Evolutionary conservation across 2,888 invertebrate species (phyloP), one percentile per base, ranked within the genome.

Genomic region (Hanleya hanleyi): DNA sequence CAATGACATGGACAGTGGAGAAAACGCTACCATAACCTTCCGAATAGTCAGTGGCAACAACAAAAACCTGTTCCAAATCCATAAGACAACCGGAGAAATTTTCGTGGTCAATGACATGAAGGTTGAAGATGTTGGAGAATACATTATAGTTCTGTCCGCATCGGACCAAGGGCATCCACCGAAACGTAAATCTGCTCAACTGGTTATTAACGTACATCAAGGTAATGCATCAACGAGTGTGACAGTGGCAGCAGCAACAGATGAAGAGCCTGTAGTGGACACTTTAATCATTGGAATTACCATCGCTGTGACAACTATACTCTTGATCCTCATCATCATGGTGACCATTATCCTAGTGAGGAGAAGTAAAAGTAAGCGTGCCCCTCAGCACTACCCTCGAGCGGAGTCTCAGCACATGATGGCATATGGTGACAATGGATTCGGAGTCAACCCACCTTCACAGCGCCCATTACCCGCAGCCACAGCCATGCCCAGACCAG

Each of bases 21-120:
- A 47, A 18, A 68, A 68, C 33, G 49, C 68, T 29, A 49, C 35
- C 18, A 6, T 68, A 5, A 49, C 51, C n/a, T 68, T 33, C 18
- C n/a, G 22, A 12, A 68, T 68, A 35, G 32, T 49, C 29, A 49
- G 51, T 50, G 50, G 68, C 18, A 68, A 68, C 32, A n/a, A n/a
- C 32, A 35, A 50, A 9, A 49, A 49, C 33, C 18, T 68, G 41
- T 68, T 68, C 33, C 33, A 35, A 51, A 68, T 68, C 22, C 32
- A 68, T 26, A 4, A n/a, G 7, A 35, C 35, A 29, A 68, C 68
- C 6, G 68, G 68, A 18, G 68, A 50, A 68, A 33, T 68, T 22
- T 49, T 49, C 4, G 50, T 68, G 6, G 68, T 49, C n/a, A 68
- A 68, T 49, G 35, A 41, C 15, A 68, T 68, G 68, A 33, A 3